Percentiles rank a stretch among this genome's conserved stretches.
Evolutionary conservation across 2,797 vertebrate genomes (phyloP).

Genomic region (Bothrops alternatus): DNA sequence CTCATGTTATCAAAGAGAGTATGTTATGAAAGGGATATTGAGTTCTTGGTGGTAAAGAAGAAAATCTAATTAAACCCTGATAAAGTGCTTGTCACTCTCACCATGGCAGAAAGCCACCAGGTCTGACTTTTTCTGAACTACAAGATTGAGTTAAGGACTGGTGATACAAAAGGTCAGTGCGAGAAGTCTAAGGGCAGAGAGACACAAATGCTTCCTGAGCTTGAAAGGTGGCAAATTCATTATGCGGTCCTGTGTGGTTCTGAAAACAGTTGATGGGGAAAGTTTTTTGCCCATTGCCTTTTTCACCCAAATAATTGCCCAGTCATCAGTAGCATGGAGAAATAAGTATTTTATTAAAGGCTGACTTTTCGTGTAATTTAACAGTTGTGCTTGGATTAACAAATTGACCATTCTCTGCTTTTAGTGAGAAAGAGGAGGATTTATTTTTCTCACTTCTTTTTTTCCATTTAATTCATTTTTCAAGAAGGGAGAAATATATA

Average conservation of each 20-base stretch:
- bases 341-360: neutral
- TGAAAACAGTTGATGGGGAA: slow-evolving; percentile 23
- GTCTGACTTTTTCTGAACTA: slow-evolving; percentile 39
- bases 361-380: neutral
- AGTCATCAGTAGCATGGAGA: neutral
- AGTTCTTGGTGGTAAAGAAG: slow-evolving; percentile 25
- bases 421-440: neutral
- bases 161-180: slow-evolving; percentile 47
- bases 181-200: neutral
- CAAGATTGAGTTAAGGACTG: slow-evolving; percentile 40
- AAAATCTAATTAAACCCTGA: slow-evolving; percentile 57
- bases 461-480: neutral
- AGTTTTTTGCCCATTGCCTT: neutral
- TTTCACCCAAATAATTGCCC: slow-evolving; percentile 8
- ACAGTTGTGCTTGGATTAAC: slow-evolving; percentile 5
- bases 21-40: slow-evolving; percentile 41
- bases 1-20: slow-evolving; percentile 16
- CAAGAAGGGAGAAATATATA: neutral
- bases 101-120: slow-evolving; percentile 10
- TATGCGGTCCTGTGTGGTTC: slow-evolving; percentile 12
- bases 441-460: neutral
- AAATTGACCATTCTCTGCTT: neutral
- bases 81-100: slow-evolving; percentile 46
- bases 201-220: slow-evolving; percentile 26
- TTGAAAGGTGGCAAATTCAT: slow-evolving; percentile 33